phyloP scores from a whole-genome alignment of 2,113 vertebrate species.

The Alouatta palliata region DNA sequence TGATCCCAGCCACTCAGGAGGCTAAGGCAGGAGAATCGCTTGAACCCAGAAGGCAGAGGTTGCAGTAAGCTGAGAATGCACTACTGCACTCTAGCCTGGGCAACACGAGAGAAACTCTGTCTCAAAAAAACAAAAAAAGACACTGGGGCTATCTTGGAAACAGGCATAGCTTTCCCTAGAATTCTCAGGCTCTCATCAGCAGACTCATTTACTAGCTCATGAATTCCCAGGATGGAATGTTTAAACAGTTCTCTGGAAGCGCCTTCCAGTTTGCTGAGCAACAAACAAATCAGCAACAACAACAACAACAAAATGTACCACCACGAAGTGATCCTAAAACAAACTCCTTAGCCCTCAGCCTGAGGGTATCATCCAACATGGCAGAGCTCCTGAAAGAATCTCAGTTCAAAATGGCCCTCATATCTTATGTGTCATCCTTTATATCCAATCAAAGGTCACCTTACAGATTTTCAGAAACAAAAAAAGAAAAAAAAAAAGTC shows the following conservation, averaged over 20 bases:
- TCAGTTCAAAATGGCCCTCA: not conserved
- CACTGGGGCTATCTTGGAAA: not conserved
- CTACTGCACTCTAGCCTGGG: too few species aligned
- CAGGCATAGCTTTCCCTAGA: not conserved
- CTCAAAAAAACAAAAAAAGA: not conserved
- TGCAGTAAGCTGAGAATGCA: too few species aligned
- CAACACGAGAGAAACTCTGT: too few species aligned
- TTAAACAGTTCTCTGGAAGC: slow-evolving; percentile 17
- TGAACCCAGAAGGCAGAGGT: too few species aligned
- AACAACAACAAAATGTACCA: not conserved
- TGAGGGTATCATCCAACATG: not conserved
- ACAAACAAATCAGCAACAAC: not conserved
- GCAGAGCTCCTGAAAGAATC: not conserved
- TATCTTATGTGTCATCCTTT: not conserved
- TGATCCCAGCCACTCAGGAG: too few species aligned
- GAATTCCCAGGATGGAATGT: not conserved
- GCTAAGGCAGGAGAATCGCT: too few species aligned
- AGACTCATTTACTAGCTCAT: not conserved
- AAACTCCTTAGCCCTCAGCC: not conserved
- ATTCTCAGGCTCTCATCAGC: not conserved
- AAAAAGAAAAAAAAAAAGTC: too few species aligned
- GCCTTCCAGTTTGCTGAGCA: slow-evolving; percentile 40
- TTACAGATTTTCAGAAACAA: too few species aligned
- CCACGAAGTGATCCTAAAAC: not conserved
- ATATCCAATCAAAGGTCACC: not conserved